phyloP scores from a whole-genome alignment of 2,888 invertebrate species.

The Drosophila atripex region DNA sequence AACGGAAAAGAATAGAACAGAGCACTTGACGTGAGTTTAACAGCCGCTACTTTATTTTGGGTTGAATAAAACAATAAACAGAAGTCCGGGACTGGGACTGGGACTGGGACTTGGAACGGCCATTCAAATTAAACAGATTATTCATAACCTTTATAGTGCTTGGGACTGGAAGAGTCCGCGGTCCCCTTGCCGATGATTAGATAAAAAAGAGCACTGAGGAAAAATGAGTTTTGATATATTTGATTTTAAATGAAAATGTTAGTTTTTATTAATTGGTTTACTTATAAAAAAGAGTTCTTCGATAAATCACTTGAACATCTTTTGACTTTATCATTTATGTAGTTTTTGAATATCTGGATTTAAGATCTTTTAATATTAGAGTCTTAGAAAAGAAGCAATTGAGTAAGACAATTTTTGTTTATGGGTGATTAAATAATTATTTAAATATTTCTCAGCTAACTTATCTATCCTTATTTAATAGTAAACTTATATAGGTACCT shows the following conservation, averaged over 20 bases:
- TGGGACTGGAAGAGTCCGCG: constrained; percentile 13
- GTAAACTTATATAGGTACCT: background rate
- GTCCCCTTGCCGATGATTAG: constrained; percentile 70
- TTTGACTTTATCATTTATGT: background rate
- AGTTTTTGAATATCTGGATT: background rate
- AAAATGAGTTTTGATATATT: background rate
- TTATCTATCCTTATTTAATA: background rate
- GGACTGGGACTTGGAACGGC: constrained; percentile 25
- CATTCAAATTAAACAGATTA: constrained; percentile 64
- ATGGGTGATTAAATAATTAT: background rate
- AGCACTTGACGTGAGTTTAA: constrained; percentile 63
- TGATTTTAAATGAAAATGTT: background rate
- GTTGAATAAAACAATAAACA: constrained; percentile 74
- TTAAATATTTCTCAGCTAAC: background rate
- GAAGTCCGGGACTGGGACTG: constrained; percentile 41
- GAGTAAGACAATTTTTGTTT: background rate
- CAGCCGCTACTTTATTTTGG: constrained; percentile 56
- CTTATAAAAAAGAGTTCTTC: background rate
- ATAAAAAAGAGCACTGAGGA: constrained; percentile 44
- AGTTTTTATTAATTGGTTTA: background rate
- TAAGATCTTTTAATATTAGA: background rate
- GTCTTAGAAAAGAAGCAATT: background rate
- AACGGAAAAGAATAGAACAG: constrained; percentile 23
- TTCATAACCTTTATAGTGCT: constrained; percentile 63
- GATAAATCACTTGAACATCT: background rate